Evolutionary conservation across 2,113 vertebrate species (phyloP).

Genomic region (Capra hircus): DNA sequence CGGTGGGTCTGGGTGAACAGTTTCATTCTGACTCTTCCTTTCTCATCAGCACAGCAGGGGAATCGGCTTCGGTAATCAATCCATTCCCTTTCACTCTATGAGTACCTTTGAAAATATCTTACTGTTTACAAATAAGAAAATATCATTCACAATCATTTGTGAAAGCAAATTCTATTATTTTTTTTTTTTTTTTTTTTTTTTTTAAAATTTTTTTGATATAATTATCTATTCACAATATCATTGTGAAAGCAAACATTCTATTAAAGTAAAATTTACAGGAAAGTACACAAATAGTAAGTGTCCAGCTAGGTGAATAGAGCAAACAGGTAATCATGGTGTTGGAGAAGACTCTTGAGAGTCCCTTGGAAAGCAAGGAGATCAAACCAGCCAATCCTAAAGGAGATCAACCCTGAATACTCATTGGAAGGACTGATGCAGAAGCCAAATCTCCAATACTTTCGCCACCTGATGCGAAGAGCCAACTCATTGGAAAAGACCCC

Average conservation of each 20-base stretch:
- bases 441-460: neutral
- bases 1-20: fast-evolving
- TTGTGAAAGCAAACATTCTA: neutral
- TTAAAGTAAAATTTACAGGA: neutral
- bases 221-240: too few species aligned
- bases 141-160: neutral
- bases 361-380: neutral
- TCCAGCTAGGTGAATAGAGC: neutral
- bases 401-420: neutral
- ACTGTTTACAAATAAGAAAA: neutral
- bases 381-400: neutral
- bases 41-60: neutral
- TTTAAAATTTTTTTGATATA: too few species aligned
- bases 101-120: neutral
- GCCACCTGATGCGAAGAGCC: neutral
- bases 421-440: neutral
- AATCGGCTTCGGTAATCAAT: neutral
- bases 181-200: too few species aligned
- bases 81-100: neutral
- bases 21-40: neutral
- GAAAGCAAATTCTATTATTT: too few species aligned
- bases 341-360: neutral
- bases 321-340: neutral
- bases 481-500: neutral
- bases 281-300: neutral